phyloP scores from a whole-genome alignment of 2,113 vertebrate species.

The Penelope pileata region DNA sequence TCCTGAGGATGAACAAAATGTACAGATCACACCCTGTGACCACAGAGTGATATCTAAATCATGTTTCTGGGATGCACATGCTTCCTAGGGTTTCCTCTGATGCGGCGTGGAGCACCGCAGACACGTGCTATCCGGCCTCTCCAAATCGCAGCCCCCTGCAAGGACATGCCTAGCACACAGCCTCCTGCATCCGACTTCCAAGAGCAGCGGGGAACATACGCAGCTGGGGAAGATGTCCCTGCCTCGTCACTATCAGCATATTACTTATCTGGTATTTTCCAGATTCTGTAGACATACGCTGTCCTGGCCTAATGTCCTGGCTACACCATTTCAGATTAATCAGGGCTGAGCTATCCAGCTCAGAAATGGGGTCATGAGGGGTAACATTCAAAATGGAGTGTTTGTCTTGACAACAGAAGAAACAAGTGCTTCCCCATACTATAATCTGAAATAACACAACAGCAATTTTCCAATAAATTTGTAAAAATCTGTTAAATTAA shows the following conservation, averaged over 20 bases:
- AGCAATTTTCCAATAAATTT: conserved; percentile 42
- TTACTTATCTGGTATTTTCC: background rate
- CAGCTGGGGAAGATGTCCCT: background rate
- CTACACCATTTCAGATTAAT: background rate
- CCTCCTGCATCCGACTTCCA: background rate
- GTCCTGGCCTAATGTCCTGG: background rate
- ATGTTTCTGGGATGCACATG: background rate
- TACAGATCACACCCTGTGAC: background rate
- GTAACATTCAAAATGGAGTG: background rate
- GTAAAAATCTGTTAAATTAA: conserved; percentile 54
- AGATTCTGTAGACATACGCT: background rate
- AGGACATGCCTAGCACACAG: background rate
- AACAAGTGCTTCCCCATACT: background rate
- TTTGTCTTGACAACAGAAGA: conserved; percentile 22
- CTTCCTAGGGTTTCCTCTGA: background rate
- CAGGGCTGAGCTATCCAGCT: background rate
- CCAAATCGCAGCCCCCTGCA: background rate
- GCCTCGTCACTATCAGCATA: background rate
- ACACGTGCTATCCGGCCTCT: background rate
- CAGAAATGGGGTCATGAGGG: background rate
- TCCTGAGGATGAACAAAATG: background rate
- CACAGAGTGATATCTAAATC: background rate
- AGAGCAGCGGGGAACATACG: background rate
- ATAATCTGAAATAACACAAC: conserved; percentile 11
- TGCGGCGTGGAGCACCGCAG: background rate